A percentile compares a stretch with the other conserved stretches of the same genome.
Evolutionary conservation across 2,797 vertebrate genomes (phyloP).

Genomic region (Ptychobarbus kaznakovi): DNA sequence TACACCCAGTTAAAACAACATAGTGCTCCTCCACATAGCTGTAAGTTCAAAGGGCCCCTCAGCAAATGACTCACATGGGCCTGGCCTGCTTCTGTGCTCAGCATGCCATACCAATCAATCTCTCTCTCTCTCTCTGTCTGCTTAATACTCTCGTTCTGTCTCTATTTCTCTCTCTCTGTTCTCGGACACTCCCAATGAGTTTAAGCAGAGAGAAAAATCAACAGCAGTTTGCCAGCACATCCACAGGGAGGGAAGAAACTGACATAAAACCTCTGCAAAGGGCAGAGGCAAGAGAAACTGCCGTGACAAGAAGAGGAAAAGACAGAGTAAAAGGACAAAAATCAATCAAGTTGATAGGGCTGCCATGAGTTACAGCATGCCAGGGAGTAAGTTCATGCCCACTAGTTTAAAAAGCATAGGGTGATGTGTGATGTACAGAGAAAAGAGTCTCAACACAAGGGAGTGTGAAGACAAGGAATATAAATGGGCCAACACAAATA

Average conservation of each 20-base stretch:
- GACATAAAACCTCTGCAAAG: conserved; percentile 35
- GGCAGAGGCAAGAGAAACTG: conserved; percentile 29
- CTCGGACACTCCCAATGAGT: conserved; percentile 35
- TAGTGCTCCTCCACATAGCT: conserved; percentile 32
- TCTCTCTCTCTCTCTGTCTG: conserved; percentile 32
- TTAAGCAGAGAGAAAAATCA: conserved; percentile 47
- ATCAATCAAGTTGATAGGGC: conserved; percentile 24
- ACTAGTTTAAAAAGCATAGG: conserved; percentile 18
- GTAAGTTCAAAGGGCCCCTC: conserved; percentile 56
- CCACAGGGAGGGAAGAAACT: conserved; percentile 25
- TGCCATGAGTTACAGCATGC: conserved; percentile 46
- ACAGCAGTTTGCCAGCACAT: conserved; percentile 54
- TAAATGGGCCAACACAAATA: not conserved
- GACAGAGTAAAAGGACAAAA: conserved; percentile 26
- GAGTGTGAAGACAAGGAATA: not conserved
- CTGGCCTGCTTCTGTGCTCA: conserved; percentile 53
- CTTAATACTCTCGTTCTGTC: conserved; percentile 32
- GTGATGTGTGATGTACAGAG: conserved; percentile 15
- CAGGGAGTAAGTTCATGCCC: conserved; percentile 15
- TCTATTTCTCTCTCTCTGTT: conserved; percentile 39
- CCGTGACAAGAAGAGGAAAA: conserved; percentile 22
- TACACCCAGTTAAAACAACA: conserved; percentile 29
- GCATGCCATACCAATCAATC: conserved; percentile 59
- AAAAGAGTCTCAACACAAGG: not conserved
- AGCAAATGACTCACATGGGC: conserved; percentile 56